Evolutionary conservation across 2,888 invertebrate genomes (phyloP), one percentile per base, ranked within the genome.

Genomic region (Pyrochroa serraticornis): DNA sequence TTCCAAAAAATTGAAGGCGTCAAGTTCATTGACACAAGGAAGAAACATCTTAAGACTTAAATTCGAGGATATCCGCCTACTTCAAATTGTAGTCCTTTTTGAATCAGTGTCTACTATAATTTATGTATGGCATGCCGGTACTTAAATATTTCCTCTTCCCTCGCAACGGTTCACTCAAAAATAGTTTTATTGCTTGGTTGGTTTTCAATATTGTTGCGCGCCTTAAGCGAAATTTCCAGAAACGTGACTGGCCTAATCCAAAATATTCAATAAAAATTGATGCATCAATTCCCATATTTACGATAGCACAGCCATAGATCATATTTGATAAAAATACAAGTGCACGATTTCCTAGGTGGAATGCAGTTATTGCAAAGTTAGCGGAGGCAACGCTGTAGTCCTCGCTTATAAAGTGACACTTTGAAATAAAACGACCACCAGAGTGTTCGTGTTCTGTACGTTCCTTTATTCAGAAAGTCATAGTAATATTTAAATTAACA

Each of bases 341-440:
- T 51, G 57, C 57, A 57, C 57, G 57, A 57, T 46, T 57, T 57
- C 57, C 41, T 46, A 46, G 41, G 9, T 30, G 57, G 57, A 57
- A 57, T 57, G 57, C 57, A 45, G 57, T 43, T 42, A 41, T 46
- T 51, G 54, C 42, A 37, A 9, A 12, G 39, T 22, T 41, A 43
- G 37, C 45, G 14, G 39, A 46, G 31, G 22, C 48, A 45, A 45
- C 45, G 45, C 45, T 34, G 14, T 22, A 45, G 45, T 45, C 45
- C 37, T 43, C 56, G 45, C 49, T 49, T 14, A 13, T 39, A 39
- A 45, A 55, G 39, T 50, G 56, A 56, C 49, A 56, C 38, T 56
- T 56, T 36, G 49, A 37, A 49, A 47, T 37, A 45, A 52, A 52
- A 52, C 45, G n/a, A 45, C 45, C 32, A 35, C 49, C 12, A 36